Conservation (phyloP, 2,797 vertebrate species). For the Mycteria americana region DNA sequence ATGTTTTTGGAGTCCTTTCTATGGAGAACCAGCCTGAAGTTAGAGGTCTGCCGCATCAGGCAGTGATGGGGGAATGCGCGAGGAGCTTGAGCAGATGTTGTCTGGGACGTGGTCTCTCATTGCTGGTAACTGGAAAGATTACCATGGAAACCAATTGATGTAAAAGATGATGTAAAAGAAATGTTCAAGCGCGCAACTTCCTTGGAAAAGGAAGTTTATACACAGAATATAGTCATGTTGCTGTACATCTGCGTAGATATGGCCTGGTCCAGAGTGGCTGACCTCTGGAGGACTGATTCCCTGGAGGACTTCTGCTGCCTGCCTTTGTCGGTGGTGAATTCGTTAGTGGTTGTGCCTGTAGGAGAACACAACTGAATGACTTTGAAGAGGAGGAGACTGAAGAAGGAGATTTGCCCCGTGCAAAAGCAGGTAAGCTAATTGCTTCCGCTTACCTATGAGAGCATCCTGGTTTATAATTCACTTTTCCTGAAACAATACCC, state of each 20-base stretch:
- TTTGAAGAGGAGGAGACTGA: neutral
- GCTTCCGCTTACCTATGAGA: fast-evolving
- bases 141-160: fast-evolving
- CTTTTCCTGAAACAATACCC: neutral
- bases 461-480: neutral
- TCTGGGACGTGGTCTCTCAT: fast-evolving
- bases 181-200: fast-evolving
- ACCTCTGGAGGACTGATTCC: neutral
- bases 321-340: fast-evolving
- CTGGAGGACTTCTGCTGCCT: neutral
- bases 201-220: neutral
- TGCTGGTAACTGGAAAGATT: neutral
- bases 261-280: fast-evolving
- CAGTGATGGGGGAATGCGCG: too few species aligned
- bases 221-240: fast-evolving
- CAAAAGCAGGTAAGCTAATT: neutral
- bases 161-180: neutral
- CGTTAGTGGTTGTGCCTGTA: neutral
- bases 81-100: neutral
- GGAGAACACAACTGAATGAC: fast-evolving
- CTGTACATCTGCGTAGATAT: fast-evolving
- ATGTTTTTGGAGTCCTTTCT: neutral
- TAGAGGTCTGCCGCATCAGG: neutral
- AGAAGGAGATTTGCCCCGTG: neutral
- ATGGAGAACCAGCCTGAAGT: neutral